Percentiles rank a stretch among this genome's conserved stretches.
Conservation (phyloP, 1,140 invertebrate genomes). For the Neotoxoptera formosana region DNA sequence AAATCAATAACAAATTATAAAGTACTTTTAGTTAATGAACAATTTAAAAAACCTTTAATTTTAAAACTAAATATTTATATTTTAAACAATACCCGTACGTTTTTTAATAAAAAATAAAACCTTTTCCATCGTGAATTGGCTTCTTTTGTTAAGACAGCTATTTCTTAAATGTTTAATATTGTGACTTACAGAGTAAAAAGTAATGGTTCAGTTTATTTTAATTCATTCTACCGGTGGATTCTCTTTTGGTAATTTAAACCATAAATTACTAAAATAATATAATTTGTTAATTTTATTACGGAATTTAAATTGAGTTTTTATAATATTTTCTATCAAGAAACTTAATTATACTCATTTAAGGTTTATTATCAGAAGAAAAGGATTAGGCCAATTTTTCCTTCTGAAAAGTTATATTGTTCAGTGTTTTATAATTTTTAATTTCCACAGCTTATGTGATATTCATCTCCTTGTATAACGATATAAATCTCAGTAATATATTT, state of each 20-base stretch:
- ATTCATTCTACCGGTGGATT: not conserved
- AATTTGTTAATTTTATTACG: not conserved
- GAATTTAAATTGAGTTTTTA: slow-evolving; percentile 1
- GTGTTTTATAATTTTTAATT: not conserved
- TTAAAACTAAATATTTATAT: not conserved
- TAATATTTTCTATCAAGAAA: slow-evolving; percentile 1
- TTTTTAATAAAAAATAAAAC: not conserved
- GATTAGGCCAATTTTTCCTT: not conserved
- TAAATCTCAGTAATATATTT: not conserved
- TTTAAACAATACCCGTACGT: not conserved
- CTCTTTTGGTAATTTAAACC: not conserved
- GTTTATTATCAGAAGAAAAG: not conserved
- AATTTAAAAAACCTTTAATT: not conserved
- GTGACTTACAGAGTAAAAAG: not conserved
- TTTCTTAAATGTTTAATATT: not conserved
- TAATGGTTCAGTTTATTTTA: not conserved
- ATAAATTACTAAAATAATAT: not conserved
- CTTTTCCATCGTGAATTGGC: not conserved
- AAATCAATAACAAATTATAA: not conserved
- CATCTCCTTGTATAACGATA: no score
- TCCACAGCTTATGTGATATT: not conserved
- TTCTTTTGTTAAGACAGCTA: not conserved
- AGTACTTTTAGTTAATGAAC: not conserved
- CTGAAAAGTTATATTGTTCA: not conserved
- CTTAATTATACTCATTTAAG: not conserved